phyloP scores from a whole-genome alignment of 2,797 vertebrate species.

The Pteropus rufus region DNA sequence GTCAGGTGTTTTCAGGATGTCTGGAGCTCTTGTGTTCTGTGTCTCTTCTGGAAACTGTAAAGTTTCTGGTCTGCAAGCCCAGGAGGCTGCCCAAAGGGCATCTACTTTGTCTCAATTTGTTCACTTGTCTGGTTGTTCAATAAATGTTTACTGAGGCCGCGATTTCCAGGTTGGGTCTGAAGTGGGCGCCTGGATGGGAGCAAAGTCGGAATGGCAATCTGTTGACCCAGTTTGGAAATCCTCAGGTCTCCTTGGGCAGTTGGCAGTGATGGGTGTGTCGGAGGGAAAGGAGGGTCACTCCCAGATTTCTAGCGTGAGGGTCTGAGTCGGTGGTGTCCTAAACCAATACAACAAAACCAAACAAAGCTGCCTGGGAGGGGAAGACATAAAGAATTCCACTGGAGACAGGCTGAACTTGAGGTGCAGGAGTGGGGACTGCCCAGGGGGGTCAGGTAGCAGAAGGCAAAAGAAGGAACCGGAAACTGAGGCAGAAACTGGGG shows the following conservation, averaged over 20 bases:
- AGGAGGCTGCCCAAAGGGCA: neutral
- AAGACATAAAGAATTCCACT: neutral
- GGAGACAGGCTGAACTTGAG: neutral
- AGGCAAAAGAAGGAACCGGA: neutral
- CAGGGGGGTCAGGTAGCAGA: neutral
- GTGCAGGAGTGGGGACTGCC: neutral
- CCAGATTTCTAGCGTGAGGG: neutral
- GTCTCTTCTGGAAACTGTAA: neutral
- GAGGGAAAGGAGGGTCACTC: neutral
- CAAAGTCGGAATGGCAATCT: neutral
- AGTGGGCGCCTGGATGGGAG: neutral
- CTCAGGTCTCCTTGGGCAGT: neutral
- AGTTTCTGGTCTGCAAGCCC: neutral
- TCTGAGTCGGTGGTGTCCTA: neutral
- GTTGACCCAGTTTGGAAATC: neutral
- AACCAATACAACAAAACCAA: neutral
- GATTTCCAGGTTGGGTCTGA: neutral
- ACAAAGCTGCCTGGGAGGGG: neutral
- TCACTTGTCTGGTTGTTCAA: neutral
- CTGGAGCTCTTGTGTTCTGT: too few species aligned
- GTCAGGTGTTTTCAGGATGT: neutral
- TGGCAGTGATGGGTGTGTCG: neutral
- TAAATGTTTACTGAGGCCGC: neutral
- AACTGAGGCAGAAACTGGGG: neutral
- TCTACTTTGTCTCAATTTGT: neutral